Conservation (phyloP, 2,113 vertebrate genomes). For the Physeter macrocephalus region DNA sequence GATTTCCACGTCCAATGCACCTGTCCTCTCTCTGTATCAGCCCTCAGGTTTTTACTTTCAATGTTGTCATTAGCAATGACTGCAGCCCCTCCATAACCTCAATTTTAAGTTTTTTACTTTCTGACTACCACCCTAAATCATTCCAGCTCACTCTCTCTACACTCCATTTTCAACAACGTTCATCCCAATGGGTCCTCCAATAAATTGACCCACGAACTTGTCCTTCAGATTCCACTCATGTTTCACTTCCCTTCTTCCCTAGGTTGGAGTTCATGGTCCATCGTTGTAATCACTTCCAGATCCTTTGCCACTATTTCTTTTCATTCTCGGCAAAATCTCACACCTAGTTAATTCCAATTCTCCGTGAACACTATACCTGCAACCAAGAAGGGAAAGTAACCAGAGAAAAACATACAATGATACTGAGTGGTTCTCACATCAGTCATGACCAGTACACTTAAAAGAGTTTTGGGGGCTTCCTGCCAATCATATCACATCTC, state of each 20-base stretch:
- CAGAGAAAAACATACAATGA: neutral
- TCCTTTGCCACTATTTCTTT: neutral
- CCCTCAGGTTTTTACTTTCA: neutral
- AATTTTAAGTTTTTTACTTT: neutral
- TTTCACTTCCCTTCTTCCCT: neutral
- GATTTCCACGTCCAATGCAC: neutral
- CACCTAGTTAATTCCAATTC: neutral
- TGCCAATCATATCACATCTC: neutral
- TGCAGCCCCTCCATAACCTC: neutral
- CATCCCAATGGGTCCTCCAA: neutral
- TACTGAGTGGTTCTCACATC: neutral
- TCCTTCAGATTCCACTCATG: neutral
- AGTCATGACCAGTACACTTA: neutral
- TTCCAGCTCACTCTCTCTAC: neutral
- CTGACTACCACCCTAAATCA: neutral
- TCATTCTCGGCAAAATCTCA: neutral
- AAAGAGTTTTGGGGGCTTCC: neutral
- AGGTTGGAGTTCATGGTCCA: neutral
- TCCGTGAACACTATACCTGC: neutral
- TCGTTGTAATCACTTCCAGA: neutral
- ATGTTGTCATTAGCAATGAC: neutral
- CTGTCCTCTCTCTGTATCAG: neutral
- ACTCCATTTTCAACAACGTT: neutral
- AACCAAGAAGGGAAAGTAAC: neutral
- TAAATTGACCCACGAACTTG: neutral